Evolutionary conservation across 2,888 invertebrate genomes (phyloP), one percentile per base, ranked within the genome.

Genomic region (Scaptomyza reducta): DNA sequence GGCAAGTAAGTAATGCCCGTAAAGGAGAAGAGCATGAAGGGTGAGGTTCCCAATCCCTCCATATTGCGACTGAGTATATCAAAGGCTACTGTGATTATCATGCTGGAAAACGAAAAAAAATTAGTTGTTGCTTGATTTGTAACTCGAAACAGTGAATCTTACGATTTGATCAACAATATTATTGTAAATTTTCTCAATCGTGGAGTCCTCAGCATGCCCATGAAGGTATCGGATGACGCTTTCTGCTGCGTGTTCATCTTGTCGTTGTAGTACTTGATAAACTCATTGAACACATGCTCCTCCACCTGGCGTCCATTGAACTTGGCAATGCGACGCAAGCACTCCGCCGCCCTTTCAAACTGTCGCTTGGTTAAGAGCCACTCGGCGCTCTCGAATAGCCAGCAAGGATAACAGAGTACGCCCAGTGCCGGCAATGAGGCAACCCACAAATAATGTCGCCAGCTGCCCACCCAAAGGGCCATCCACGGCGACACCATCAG

Each of bases 101-200:
- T 93, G 56, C 94, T 94, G 80, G 1, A 0, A 1, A 3, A 0
- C 5, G 2, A 35, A 49, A 9, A 5, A 0, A 0, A 35, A 14
- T 6, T 16, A 40, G 22, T 16, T n/a, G n/a, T 18, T 0, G 16
- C n/a, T 55, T 11, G 6, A 5, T 38, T 38, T 14, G 1, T 22
- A 14, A n/a, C 14, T 16, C 7, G 13, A 14, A 0, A 40, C 1
- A 16, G 9, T 40, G 10, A 16, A 16, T 90, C 93, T 92, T 90
- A 94, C 94, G 94, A 94, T 91, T 94, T 94, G 47, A 94, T 92
- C 41, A 94, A 89, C 49, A 94, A 87, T 51, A 94, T 93, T 5
- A 92, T 88, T 16, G 93, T 93, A 61, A 93, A 93, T 68, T 91
- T 92, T 33, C 94, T 89, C 38, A 94, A 83, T 57, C 93, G 92